Evolutionary conservation across 2,113 vertebrate species (phyloP).

Genomic region (Lethenteron reissneri): DNA sequence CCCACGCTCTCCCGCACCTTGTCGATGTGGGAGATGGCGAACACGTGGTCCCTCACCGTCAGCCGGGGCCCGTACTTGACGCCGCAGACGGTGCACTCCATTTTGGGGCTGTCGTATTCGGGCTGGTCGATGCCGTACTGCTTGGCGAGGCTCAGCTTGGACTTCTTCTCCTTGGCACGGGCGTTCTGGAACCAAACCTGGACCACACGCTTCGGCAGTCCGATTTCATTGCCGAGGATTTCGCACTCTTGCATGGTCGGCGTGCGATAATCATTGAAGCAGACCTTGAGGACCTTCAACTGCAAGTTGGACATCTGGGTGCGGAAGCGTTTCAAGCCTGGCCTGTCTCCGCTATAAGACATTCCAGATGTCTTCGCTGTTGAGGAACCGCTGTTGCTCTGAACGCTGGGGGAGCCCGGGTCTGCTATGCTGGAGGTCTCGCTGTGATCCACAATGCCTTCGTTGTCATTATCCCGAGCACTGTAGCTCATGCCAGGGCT

Average conservation of each 20-base stretch:
- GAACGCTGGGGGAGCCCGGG: slow-evolving; percentile 82
- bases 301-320: slow-evolving; percentile 98
- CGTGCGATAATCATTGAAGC: slow-evolving; percentile 95
- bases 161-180: slow-evolving; percentile 93
- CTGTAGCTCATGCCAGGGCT: slow-evolving; percentile 89
- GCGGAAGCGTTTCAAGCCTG: slow-evolving; percentile 91
- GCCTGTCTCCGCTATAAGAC: slow-evolving; percentile 65
- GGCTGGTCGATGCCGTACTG: slow-evolving; percentile 98
- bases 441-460: slow-evolving; percentile 83
- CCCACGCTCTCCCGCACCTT: slow-evolving; percentile 98
- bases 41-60: slow-evolving; percentile 96
- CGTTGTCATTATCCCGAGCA: slow-evolving; percentile 84
- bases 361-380: background rate
- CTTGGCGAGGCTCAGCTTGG: slow-evolving; percentile 97
- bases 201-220: slow-evolving; percentile 98
- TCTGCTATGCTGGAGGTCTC: slow-evolving; percentile 93
- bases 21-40: slow-evolving; percentile 93
- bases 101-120: slow-evolving; percentile 91
- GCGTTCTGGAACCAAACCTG: slow-evolving; percentile 99
- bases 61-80: slow-evolving; percentile 93
- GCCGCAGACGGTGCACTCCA: slow-evolving; percentile 94
- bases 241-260: slow-evolving; percentile 98
- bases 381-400: slow-evolving; percentile 28
- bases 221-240: slow-evolving; percentile 95
- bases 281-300: slow-evolving; percentile 88